Base-by-base conservation (phyloP, 2,113 vertebrate species). In the Amphilophus citrinellus region DNA sequence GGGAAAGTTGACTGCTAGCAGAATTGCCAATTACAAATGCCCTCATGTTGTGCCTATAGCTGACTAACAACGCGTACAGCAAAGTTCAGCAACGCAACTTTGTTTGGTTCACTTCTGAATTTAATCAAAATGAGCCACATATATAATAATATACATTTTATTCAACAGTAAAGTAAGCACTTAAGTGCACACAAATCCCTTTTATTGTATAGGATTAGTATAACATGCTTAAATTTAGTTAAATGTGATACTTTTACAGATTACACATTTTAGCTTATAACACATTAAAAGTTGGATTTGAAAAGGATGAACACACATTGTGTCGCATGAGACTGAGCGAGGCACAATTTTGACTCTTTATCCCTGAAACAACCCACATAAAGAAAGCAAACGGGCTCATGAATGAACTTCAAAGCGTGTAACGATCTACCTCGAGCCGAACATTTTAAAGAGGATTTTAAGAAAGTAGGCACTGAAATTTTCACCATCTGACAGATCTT, bases 1-100 rank as follows among this genome's bases (percentile, higher is more conserved):
- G 85, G 75, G 59, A 82, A 83, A 68, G 71, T 56, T 85, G 82
- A 87, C 50, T 50, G 65, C 62, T 20, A 24, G 83, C 86, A 82
- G 79, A 90, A 80, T 75, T 37, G 27, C 22, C 62, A 2, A 30
- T 79, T 87, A 73, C 50, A 84, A 79, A 85, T 71, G 85, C 59
- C 62, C 68, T 79, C 77, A 61, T 85, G 50, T 39, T 61, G 57
- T 20, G 17, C 57, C 63, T 83, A 5, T 42, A 61, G 73, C 27
- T 35, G 47, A 53, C 65, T 39, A 73, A 24, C 77, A 83, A 24
- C 37, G 20, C 44, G 57, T 71, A 61, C 35, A 37, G 59, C 47
- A 39, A 66, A 18, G 20, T 2, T 57, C 39, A 20, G 30, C 56
- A 44, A 83, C 53, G 22, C 50, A 17, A 39, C 30, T 17, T 58